Evolutionary conservation across 2,888 invertebrate species (phyloP), one percentile per base, ranked within the genome.

Genomic region (Drosophila formosana): DNA sequence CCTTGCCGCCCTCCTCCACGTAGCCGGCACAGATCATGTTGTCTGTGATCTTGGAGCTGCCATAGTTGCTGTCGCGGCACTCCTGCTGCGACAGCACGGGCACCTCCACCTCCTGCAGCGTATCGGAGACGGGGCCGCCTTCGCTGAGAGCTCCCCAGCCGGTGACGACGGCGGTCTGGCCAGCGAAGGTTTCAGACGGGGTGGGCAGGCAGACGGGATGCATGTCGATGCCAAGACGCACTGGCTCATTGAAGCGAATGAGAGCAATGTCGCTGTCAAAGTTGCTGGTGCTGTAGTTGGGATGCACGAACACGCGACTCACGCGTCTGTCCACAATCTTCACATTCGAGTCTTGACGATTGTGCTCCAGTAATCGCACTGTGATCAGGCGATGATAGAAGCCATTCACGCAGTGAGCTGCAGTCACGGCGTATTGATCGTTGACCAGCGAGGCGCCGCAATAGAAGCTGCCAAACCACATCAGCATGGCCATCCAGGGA

Each of bases 211-310:
- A 98, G 2, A 96, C 97, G 0, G 97, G 97, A 49, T 95, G 94
- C 71, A 97, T 91, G 7, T 94, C 91, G 9, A 94, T 94, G 52
- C 93, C 93, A 32, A 95, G 93, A 43, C 93, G 90, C 2, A 96
- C 93, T 68, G 94, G 93, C 56, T 94, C 92, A 65, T 94, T 94
- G 62, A 97, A 91, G 80, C 94, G 94, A 11, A 98, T 90, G 18
- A 97, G 91, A 0, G 97, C 97, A 65, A 97, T 96, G 85, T 97
- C 97, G 87, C 97, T 97, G 69, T 97, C 96, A 85, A 96, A 97
- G 68, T 94, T 96, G 5, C 93, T 93, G 0, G 94, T 93, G 79
- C 95, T 95, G 91, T 97, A 97, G 2, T 94, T 93, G 41, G 94
- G 93, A 88, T 96, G 96, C 23, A 93, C 92, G 13, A 93, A 91